Evolutionary conservation across 1,140 invertebrate genomes (phyloP).

Genomic region (Cardiocondyla obscurior): DNA sequence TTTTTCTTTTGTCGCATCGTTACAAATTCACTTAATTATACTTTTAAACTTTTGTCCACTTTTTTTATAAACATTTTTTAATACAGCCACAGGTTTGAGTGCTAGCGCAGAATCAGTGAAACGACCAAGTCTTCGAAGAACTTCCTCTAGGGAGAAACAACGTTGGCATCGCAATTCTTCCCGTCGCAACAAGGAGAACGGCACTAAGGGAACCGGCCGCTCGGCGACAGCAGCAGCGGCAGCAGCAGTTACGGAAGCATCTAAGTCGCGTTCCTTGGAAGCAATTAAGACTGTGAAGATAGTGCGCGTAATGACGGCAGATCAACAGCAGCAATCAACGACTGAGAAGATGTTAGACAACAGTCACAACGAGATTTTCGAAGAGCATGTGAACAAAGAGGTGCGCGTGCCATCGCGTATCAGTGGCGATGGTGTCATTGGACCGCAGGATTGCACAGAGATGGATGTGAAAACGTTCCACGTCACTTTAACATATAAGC

Average conservation of each 20-base stretch:
- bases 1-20: not conserved
- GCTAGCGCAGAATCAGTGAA: conserved; percentile 89
- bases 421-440: conserved; percentile 73
- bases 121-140: conserved; percentile 86
- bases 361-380: conserved; percentile 72
- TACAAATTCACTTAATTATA: not conserved
- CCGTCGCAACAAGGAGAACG: conserved; percentile 89
- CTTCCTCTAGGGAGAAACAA: conserved; percentile 88
- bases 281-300: conserved; percentile 83
- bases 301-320: conserved; percentile 78
- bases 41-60: not conserved
- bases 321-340: conserved; percentile 69
- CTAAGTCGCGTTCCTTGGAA: conserved; percentile 80
- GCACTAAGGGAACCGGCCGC: conserved; percentile 79
- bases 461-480: conserved; percentile 87
- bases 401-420: conserved; percentile 4
- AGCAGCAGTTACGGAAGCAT: conserved; percentile 74
- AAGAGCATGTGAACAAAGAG: conserved; percentile 70
- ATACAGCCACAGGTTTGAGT: conserved; percentile 84
- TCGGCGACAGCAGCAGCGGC: conserved; percentile 65
- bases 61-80: not conserved
- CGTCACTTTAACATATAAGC: conserved; percentile 88
- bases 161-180: conserved; percentile 87
- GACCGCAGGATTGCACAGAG: conserved; percentile 84
- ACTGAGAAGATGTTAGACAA: conserved; percentile 75